Conservation (phyloP, 2,888 invertebrate species). For the Metacarcinus magister region DNA sequence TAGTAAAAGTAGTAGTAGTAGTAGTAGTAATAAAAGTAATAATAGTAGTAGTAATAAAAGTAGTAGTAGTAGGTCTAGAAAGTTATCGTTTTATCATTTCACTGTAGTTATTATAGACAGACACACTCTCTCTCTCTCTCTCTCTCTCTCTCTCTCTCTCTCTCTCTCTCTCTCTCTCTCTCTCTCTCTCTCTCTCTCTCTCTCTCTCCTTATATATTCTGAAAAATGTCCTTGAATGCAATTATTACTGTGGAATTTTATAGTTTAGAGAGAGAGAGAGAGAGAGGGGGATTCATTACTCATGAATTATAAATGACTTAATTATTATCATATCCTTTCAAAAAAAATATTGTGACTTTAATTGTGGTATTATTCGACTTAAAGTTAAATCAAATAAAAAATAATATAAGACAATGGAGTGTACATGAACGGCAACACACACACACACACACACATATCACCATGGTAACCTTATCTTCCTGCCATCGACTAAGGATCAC, state of each 20-base stretch:
- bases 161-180: conserved; percentile 26
- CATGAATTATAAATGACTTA: neutral
- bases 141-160: conserved; percentile 26
- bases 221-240: neutral
- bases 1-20: too few relatives aligned
- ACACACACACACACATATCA: neutral
- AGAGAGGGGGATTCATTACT: neutral
- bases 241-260: neutral
- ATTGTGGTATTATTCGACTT: neutral
- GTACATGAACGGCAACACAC: neutral
- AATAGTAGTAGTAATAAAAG: neutral
- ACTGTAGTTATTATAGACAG: neutral
- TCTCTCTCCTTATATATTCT: neutral
- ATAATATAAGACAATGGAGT: neutral
- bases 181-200: conserved; percentile 26
- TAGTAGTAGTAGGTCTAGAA: neutral
- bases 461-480: neutral
- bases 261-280: neutral
- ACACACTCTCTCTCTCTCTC: neutral
- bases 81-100: too few relatives aligned
- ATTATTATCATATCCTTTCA: neutral
- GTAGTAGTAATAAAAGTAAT: too few relatives aligned
- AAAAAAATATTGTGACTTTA: neutral
- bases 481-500: neutral
- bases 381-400: too few relatives aligned